Conservation (phyloP, 1,140 invertebrate genomes). For the Ceratitis capitata region DNA sequence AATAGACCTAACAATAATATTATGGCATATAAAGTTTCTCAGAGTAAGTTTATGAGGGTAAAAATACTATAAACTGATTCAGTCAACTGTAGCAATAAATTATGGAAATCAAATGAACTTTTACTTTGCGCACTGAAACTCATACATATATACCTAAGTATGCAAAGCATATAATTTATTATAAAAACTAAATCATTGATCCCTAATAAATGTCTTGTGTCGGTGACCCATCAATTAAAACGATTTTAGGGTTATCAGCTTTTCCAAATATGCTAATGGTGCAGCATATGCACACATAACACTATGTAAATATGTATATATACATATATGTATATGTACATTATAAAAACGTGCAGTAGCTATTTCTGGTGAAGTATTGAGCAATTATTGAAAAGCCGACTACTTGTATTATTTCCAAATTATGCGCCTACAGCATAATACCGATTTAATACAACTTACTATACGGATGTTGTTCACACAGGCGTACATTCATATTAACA, state of each 20-base stretch:
- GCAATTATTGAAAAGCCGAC: not conserved
- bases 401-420: not conserved
- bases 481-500: not conserved
- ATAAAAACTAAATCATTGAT: not conserved
- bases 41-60: too few relatives aligned
- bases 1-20: not conserved
- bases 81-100: not conserved
- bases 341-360: too few relatives aligned
- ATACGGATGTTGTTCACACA: not conserved
- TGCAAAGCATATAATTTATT: not conserved
- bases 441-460: not conserved
- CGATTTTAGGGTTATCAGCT: not conserved
- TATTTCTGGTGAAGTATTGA: too few relatives aligned
- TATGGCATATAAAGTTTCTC: not conserved
- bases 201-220: not conserved
- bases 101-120: not conserved
- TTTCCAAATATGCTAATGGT: too few relatives aligned
- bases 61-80: too few relatives aligned
- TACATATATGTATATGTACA: too few relatives aligned
- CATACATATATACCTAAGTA: not conserved
- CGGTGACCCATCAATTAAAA: not conserved
- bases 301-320: too few relatives aligned
- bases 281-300: too few relatives aligned
- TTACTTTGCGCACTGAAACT: too few relatives aligned
- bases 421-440: not conserved